Evolutionary conservation across 1,140 invertebrate species (phyloP).

Genomic region (Bilobella aurantiaca): DNA sequence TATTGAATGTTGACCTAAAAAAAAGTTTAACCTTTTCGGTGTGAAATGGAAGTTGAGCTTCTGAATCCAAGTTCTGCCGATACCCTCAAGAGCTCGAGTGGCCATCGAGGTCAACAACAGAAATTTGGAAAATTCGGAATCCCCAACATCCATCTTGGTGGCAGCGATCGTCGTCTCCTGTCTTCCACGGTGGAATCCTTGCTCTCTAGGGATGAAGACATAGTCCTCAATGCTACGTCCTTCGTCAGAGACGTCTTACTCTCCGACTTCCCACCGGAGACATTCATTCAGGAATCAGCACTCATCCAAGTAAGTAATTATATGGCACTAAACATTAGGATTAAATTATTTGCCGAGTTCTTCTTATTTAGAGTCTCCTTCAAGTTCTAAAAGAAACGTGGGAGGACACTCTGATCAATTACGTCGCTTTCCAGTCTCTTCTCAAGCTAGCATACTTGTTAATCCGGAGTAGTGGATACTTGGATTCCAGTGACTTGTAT

Average conservation of each 20-base stretch:
- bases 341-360: background rate
- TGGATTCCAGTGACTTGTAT: slow-evolving; percentile 30
- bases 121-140: slow-evolving; percentile 20
- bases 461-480: slow-evolving; percentile 12
- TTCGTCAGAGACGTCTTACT: slow-evolving; percentile 30
- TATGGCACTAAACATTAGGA: background rate
- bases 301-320: slow-evolving; percentile 20
- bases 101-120: too few species aligned
- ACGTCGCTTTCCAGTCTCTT: slow-evolving; percentile 20
- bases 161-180: slow-evolving; percentile 24
- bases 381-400: slow-evolving; percentile 22
- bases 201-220: slow-evolving; percentile 19
- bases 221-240: slow-evolving; percentile 20
- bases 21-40: too few species aligned
- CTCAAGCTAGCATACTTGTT: slow-evolving; percentile 19
- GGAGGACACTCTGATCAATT: slow-evolving; percentile 18
- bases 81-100: too few species aligned
- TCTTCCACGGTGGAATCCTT: slow-evolving; percentile 29
- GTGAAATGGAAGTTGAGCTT: too few species aligned
- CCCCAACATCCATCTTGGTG: slow-evolving; percentile 9
- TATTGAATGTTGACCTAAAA: too few species aligned
- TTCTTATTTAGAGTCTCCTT: slow-evolving; percentile 23
- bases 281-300: slow-evolving; percentile 30
- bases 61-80: too few species aligned
- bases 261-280: slow-evolving; percentile 31